Conservation (phyloP, 2,113 vertebrate genomes). For the Lamprologus sp. region DNA sequence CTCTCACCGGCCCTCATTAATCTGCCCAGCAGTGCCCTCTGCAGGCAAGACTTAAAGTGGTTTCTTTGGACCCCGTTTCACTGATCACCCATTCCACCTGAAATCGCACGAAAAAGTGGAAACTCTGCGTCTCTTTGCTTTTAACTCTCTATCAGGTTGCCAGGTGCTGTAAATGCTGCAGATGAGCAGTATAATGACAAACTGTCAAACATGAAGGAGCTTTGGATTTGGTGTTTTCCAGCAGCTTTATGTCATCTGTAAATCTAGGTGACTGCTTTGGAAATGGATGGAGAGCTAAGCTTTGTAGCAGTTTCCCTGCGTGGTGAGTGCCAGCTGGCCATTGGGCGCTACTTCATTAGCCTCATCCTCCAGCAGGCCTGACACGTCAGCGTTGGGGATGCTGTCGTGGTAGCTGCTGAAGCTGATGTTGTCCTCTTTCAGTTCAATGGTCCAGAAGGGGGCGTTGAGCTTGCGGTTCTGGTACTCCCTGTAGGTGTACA, state of each 20-base stretch:
- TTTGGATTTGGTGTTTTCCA: slow-evolving; percentile 60
- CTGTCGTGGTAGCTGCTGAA: slow-evolving; percentile 99
- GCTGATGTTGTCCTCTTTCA: slow-evolving; percentile 99
- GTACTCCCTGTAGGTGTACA: slow-evolving; percentile 95
- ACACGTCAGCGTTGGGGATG: slow-evolving; percentile 94
- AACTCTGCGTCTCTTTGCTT: neutral
- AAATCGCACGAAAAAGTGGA: neutral
- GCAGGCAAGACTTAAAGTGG: neutral
- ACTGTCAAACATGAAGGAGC: slow-evolving; percentile 19
- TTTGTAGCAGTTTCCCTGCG: slow-evolving; percentile 83
- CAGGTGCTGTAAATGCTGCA: neutral
- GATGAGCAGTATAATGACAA: slow-evolving; percentile 4
- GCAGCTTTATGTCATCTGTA: slow-evolving; percentile 41
- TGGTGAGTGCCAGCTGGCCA: slow-evolving; percentile 86
- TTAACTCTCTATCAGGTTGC: neutral
- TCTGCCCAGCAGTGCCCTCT: neutral
- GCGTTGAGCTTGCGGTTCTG: slow-evolving; percentile 96
- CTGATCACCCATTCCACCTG: neutral
- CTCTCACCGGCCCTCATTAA: neutral
- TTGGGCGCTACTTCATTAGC: slow-evolving; percentile 86
- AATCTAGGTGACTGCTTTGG: neutral
- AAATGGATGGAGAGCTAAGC: slow-evolving; percentile 58
- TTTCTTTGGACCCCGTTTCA: slow-evolving; percentile 38
- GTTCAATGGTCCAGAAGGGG: slow-evolving; percentile 99
- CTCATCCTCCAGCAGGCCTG: slow-evolving; percentile 89